phyloP scores from a whole-genome alignment of 2,888 invertebrate genomes.

The Palloptera scutellata region DNA sequence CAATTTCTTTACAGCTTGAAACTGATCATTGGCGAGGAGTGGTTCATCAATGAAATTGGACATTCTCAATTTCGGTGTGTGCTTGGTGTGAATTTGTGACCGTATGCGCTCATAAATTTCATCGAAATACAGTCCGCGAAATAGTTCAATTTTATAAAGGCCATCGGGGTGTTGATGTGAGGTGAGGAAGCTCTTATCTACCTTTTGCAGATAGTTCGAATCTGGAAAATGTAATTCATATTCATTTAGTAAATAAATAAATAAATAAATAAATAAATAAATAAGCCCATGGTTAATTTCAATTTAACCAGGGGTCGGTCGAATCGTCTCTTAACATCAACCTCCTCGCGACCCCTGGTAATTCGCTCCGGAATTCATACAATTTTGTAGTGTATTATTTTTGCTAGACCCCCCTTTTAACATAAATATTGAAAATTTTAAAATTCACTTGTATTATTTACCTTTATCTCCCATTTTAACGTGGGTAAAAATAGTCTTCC shows the following conservation, averaged over 20 bases:
- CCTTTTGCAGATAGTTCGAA: slow-evolving; percentile 35
- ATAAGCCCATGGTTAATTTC: no score
- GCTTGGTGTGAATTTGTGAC: slow-evolving; percentile 33
- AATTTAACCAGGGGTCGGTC: no score
- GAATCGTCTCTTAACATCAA: no score
- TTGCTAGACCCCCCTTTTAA: no score
- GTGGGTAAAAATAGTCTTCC: slow-evolving; percentile 49
- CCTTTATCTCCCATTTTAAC: slow-evolving; percentile 40
- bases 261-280: no score
- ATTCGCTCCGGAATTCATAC: no score
- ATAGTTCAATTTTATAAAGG: slow-evolving; percentile 48
- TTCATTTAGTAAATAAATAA: neutral
- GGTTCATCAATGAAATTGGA: slow-evolving; percentile 44
- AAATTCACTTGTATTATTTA: slow-evolving; percentile 8
- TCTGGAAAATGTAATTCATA: slow-evolving; percentile 7
- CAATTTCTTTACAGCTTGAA: slow-evolving; percentile 46
- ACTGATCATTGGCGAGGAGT: slow-evolving; percentile 46
- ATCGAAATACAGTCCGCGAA: slow-evolving; percentile 47
- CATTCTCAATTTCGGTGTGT: slow-evolving; percentile 42
- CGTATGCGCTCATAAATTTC: slow-evolving; percentile 46
- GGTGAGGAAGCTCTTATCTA: slow-evolving; percentile 41
- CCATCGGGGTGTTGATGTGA: slow-evolving; percentile 44
- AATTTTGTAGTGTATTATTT: no score
- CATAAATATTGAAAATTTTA: no score
- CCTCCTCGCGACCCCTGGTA: no score